Evolutionary conservation across 37 sponge, comb jelly and placozoan genomes (phyloP), one percentile per base, ranked within the genome.

Genomic region (Agelas oroides): DNA sequence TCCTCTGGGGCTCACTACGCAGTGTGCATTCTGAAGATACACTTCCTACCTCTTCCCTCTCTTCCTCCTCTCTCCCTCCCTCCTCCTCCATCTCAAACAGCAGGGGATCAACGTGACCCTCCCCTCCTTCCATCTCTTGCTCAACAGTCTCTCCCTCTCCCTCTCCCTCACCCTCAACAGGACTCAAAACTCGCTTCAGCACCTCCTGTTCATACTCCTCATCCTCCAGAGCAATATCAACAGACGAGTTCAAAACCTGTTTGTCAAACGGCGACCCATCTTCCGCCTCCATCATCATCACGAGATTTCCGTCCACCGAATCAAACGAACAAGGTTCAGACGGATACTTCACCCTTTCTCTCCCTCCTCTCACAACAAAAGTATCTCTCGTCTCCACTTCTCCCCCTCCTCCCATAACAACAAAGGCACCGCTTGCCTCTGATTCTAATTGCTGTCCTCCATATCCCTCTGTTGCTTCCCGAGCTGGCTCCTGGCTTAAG

Each of bases 131-230:
- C n/a, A 61, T 46, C 46, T 46, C 46, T 46, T 3, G 46, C 46
- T 46, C 3, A 46, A 46, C 46, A 46, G 46, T 12, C 46, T 46
- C 46, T 8, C 8, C 46, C 8, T 46, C 6, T 46, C 46, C 46
- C 6, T 5, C 3, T 14, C 13, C 2, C 62, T 61, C 62, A 2
- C n/a, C n/a, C n/a, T 61, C 25, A 2, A 25, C n/a, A 2, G 62
- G 62, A 61, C 61, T 59, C 1, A 57, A 23, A 25, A 60, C 77
- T 24, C 56, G 54, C 25, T 76, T 23, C 21, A 32, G n/a, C n/a
- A 60, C 77, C 61, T 71, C 40, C 72, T 37, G 2, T 41, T 39
- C 16, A 38, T 71, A 71, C 39, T 71, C 41, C 15, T 34, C 36
- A 38, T 71, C 72, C 17, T 39, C 20, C 72, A 71, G 19, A 16